Percentiles rank a stretch among this genome's conserved stretches.
Evolutionary conservation across 1,140 invertebrate genomes (phyloP).

Genomic region (Hypothenemus hampei): DNA sequence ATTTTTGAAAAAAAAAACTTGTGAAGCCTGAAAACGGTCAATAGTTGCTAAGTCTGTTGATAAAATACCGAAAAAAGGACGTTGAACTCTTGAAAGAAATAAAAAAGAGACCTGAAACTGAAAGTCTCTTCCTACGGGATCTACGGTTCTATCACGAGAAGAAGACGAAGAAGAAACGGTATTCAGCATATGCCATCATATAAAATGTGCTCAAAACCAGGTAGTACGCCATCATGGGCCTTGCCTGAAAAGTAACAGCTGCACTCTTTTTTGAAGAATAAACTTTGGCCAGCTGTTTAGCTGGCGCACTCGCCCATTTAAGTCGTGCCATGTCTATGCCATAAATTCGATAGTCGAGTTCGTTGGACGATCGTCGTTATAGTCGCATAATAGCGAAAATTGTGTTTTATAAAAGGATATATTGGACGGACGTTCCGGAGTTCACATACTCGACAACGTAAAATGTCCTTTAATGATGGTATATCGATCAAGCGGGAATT

Average conservation of each 20-base stretch:
- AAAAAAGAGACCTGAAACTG: constrained; percentile 18
- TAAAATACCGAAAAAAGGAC: no score
- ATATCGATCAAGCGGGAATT: constrained; percentile 3
- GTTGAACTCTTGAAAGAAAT: no score
- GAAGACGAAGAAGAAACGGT: no score
- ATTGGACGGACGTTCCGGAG: no score
- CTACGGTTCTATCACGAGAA: no score
- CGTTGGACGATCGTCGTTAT: constrained; percentile 11
- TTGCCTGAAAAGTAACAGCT: constrained; percentile 17
- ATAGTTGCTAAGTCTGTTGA: no score
- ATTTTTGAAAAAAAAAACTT: no score
- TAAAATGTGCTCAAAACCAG: constrained; percentile 37
- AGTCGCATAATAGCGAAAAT: constrained; percentile 41
- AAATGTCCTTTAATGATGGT: constrained; percentile 2
- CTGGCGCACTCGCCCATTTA: constrained; percentile 8
- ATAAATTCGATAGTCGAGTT: no score
- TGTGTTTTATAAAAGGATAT: constrained; percentile 4
- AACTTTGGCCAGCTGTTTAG: constrained; percentile 37
- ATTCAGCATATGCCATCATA: constrained; percentile 33
- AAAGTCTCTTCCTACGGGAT: constrained; percentile 18
- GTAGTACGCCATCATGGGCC: constrained; percentile 33
- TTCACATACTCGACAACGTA: constrained; percentile 1
- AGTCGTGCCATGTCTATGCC: constrained; percentile 31
- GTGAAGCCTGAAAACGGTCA: no score
- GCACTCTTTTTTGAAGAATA: constrained; percentile 18